Evolutionary conservation across 2,113 vertebrate species (phyloP).

Genomic region (Ibidorhyncha struthersii): DNA sequence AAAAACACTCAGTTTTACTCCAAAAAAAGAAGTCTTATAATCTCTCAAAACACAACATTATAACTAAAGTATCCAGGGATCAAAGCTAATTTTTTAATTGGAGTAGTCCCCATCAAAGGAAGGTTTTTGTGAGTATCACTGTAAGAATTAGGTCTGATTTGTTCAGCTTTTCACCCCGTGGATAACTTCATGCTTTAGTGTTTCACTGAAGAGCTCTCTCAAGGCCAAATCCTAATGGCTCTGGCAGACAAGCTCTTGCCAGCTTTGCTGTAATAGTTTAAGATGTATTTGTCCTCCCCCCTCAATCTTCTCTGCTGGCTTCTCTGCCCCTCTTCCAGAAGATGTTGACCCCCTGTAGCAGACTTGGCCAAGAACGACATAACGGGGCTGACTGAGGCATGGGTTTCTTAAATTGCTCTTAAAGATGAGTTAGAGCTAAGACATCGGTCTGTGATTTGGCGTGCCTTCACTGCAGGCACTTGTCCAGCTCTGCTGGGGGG

Average conservation of each 20-base stretch:
- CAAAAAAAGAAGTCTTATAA: neutral
- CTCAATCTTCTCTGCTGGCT: neutral
- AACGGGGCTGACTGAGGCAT: neutral
- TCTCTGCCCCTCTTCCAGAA: neutral
- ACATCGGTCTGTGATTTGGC: neutral
- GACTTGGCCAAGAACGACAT: neutral
- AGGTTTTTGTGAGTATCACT: neutral
- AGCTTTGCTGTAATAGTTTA: neutral
- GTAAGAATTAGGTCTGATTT: neutral
- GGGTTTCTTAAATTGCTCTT: neutral
- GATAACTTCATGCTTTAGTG: neutral
- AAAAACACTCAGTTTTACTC: neutral
- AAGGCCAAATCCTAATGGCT: neutral
- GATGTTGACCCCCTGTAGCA: neutral
- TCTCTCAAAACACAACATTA: neutral
- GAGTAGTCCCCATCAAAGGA: neutral
- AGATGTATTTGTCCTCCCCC: neutral
- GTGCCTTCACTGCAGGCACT: neutral
- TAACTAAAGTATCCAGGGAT: neutral
- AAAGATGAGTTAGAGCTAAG: neutral
- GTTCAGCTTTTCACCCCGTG: neutral
- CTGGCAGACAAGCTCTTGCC: neutral
- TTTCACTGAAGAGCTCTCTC: neutral
- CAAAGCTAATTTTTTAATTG: neutral
- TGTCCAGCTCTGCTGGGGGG: conserved; percentile 10